Evolutionary conservation across 2,113 vertebrate species (phyloP).

Genomic region (Mugil cephalus): DNA sequence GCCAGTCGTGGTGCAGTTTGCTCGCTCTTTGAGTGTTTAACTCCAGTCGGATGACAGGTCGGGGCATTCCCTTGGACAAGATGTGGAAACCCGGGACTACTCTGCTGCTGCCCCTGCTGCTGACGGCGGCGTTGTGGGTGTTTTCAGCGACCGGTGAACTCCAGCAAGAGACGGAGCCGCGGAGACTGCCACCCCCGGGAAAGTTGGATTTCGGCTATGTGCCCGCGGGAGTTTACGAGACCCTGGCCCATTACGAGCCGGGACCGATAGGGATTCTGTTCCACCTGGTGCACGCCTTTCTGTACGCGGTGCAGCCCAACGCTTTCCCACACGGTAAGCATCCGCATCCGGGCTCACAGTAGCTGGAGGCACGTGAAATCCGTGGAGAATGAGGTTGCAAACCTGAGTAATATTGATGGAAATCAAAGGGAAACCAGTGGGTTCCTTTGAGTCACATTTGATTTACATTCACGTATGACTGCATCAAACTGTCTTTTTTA

Average conservation of each 20-base stretch:
- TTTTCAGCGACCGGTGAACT: constrained; percentile 76
- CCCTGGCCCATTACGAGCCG: constrained; percentile 86
- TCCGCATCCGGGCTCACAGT: not conserved
- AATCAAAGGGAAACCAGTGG: too few relatives aligned
- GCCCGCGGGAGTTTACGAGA: constrained; percentile 89
- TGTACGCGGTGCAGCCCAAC: constrained; percentile 91
- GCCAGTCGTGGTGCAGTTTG: not conserved
- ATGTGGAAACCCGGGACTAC: constrained; percentile 75
- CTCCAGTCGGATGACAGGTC: constrained; percentile 1
- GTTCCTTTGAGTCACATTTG: not conserved
- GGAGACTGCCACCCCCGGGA: constrained; percentile 70
- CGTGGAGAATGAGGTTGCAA: not conserved
- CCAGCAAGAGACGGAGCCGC: constrained; percentile 67
- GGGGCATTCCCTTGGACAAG: constrained; percentile 56
- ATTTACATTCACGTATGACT: not conserved
- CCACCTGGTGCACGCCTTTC: constrained; percentile 88
- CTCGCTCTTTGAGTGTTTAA: constrained; percentile 6
- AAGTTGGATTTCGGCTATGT: constrained; percentile 90
- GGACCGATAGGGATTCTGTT: constrained; percentile 91
- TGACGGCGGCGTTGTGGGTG: constrained; percentile 76
- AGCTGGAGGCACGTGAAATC: too few relatives aligned
- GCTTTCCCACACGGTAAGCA: constrained; percentile 93
- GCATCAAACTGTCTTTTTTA: too few relatives aligned
- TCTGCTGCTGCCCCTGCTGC: constrained; percentile 73
- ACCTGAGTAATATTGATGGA: not conserved